Conservation (phyloP, 2,797 vertebrate genomes). For the Echiichthys vipera region DNA sequence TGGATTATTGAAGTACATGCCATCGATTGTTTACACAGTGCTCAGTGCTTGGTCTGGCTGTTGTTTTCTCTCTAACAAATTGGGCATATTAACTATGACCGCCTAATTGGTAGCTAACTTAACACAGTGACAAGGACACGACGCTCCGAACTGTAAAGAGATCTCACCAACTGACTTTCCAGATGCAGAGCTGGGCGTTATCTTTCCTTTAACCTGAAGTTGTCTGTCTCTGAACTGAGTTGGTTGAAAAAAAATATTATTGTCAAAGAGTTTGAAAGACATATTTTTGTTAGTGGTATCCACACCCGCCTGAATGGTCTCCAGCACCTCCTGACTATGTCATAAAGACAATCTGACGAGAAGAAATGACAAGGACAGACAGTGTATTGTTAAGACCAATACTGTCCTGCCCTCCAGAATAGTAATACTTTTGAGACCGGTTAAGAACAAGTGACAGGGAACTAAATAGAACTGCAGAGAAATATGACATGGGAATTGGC, state of each 20-base stretch:
- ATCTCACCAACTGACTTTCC: not conserved
- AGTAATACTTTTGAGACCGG: conserved; percentile 5
- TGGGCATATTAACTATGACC: not conserved
- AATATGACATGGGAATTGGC: not conserved
- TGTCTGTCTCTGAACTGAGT: conserved; percentile 29
- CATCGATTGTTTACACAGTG: not conserved
- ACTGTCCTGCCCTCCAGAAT: not conserved
- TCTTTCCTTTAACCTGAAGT: conserved; percentile 9
- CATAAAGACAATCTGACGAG: not conserved
- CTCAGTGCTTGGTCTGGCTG: not conserved
- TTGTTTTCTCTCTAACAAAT: not conserved
- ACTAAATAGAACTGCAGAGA: not conserved
- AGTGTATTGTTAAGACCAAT: not conserved
- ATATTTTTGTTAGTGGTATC: conserved; percentile 3
- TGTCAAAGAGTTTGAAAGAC: conserved; percentile 22
- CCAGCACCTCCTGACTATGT: not conserved
- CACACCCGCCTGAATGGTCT: not conserved
- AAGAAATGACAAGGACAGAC: not conserved
- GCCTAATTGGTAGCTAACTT: not conserved
- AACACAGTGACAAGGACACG: no score
- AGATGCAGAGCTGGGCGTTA: not conserved
- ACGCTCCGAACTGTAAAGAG: not conserved
- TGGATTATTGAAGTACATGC: conserved; percentile 6
- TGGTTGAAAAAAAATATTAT: conserved; percentile 6
- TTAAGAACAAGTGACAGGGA: not conserved